phyloP scores from a whole-genome alignment of 2,888 invertebrate species.

The Rhopalosiphum nymphaeae region DNA sequence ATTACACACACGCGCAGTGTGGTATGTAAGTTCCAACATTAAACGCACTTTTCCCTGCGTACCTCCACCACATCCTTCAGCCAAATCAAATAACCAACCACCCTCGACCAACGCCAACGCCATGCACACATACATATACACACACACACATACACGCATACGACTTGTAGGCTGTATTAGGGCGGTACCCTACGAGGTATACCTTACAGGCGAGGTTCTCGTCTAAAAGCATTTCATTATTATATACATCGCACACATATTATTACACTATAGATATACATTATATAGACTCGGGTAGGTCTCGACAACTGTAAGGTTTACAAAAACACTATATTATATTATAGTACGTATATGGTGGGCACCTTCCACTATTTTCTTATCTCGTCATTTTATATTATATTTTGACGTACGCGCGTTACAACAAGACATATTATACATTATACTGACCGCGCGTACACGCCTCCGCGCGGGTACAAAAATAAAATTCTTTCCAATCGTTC shows the following conservation, averaged over 20 bases:
- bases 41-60: slow-evolving; percentile 9
- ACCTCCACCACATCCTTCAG: neutral
- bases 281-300: neutral
- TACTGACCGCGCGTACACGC: neutral
- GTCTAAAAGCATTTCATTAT: slow-evolving; percentile 40
- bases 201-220: neutral
- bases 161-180: neutral
- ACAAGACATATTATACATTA: neutral
- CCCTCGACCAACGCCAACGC: neutral
- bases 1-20: neutral
- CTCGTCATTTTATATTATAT: slow-evolving; percentile 3
- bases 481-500: neutral
- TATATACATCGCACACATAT: neutral
- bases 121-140: neutral
- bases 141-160: neutral
- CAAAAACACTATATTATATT: neutral
- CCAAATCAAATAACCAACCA: neutral
- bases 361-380: neutral
- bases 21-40: neutral
- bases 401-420: neutral
- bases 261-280: neutral
- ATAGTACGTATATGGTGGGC: neutral
- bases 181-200: neutral
- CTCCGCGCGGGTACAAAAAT: neutral
- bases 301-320: neutral